These are phyloP conservation scores for Pocillopora meandrina DNA, from an alignment of 92 coral and sea anemone species.

Conservation along the genomic window DNA sequence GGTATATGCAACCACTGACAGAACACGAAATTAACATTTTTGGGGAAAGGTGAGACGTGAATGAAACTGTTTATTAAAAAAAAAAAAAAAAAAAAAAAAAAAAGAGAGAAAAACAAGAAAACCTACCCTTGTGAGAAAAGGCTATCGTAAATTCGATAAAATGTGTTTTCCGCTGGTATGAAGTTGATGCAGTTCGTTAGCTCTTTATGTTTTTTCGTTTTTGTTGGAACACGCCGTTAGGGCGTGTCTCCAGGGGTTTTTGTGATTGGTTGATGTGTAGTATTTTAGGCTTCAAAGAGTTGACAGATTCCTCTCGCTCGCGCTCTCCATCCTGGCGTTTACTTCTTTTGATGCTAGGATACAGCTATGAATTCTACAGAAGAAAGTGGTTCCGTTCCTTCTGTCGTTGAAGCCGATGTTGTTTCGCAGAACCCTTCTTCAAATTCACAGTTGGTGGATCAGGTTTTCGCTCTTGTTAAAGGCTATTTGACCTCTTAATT, in stretches of 20 bases:
- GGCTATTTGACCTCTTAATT: slow-evolving; percentile 40
- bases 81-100: too few species aligned
- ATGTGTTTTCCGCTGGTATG: slow-evolving; percentile 2
- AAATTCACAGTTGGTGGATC: slow-evolving; percentile 10
- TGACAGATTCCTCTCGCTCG: not conserved
- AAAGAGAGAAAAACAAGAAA: too few species aligned
- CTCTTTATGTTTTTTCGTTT: not conserved
- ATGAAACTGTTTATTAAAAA: too few species aligned
- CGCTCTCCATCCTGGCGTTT: too few species aligned
- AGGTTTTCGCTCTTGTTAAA: slow-evolving; percentile 34
- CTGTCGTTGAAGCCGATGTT: too few species aligned
- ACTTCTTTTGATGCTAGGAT: not conserved
- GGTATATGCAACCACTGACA: too few species aligned
- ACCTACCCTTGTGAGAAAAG: too few species aligned
- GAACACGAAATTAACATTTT: too few species aligned
- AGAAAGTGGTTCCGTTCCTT: too few species aligned
- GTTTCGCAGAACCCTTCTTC: not conserved
- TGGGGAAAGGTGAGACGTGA: too few species aligned
- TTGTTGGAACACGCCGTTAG: too few species aligned
- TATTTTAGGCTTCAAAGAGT: not conserved
- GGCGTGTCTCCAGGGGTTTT: not conserved
- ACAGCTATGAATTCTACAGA: too few species aligned
- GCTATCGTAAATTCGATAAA: not conserved
- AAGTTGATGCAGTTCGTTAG: not conserved
- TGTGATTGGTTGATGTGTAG: slow-evolving; percentile 3